These are phyloP conservation scores for Euura saliciscinereae DNA, from an alignment of 1,140 invertebrate species.

Conservation along the genomic window DNA sequence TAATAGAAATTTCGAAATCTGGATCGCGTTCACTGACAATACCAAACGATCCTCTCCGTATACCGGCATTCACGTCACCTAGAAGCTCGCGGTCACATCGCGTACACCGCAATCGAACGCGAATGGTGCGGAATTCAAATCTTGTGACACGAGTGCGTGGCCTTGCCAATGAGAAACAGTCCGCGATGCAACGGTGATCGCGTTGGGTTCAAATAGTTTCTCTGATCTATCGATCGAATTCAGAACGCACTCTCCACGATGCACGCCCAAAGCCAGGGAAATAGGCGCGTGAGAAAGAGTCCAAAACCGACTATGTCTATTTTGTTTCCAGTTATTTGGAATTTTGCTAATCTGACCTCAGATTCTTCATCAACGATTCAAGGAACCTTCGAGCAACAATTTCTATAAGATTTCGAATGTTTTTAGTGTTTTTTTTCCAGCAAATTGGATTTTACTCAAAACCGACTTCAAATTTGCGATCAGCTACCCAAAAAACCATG, in stretches of 20 bases:
- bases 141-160: not conserved
- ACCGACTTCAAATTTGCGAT: too few relatives aligned
- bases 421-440: too few relatives aligned
- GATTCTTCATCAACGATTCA: too few relatives aligned
- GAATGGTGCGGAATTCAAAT: constrained; percentile 3
- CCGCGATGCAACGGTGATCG: not conserved
- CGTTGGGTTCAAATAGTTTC: not conserved
- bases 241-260: not conserved
- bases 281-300: not conserved
- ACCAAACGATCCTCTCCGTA: too few relatives aligned
- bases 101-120: not conserved
- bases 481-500: too few relatives aligned
- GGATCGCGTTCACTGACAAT: not conserved
- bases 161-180: not conserved
- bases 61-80: too few relatives aligned
- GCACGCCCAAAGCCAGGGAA: not conserved
- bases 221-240: constrained; percentile 3
- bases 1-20: not conserved
- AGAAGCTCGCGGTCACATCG: not conserved
- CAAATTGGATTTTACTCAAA: too few relatives aligned
- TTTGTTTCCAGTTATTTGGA: too few relatives aligned
- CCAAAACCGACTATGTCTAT: too few relatives aligned
- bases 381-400: too few relatives aligned
- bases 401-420: too few relatives aligned
- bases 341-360: too few relatives aligned